Evolutionary conservation across 2,888 invertebrate species (phyloP).

Genomic region (Koerneria pararmatus): DNA sequence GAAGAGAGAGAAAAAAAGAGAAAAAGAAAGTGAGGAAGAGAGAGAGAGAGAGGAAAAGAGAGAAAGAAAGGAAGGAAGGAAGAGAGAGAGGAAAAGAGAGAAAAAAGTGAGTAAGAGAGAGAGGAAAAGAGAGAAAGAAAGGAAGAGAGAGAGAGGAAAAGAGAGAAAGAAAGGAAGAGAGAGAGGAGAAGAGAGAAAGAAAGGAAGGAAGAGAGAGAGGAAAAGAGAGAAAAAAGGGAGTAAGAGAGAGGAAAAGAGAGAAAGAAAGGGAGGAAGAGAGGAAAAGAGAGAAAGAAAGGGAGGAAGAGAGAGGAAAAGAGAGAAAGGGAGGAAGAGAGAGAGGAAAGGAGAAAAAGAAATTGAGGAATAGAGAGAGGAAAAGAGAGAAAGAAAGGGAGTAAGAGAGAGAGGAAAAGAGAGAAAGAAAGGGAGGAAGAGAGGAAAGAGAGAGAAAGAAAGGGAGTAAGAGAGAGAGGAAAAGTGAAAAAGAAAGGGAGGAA

Average conservation of each 20-base stretch:
- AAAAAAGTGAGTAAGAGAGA: background rate
- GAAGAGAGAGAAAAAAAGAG: too few relatives aligned
- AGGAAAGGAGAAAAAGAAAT: background rate
- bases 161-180: background rate
- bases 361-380: background rate
- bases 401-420: background rate
- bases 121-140: background rate
- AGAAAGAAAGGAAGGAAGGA: too few relatives aligned
- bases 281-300: constrained; percentile 4
- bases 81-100: background rate
- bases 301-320: constrained; percentile 8
- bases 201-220: background rate
- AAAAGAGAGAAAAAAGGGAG: background rate
- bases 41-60: too few relatives aligned
- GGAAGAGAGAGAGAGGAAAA: too few relatives aligned
- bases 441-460: background rate
- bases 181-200: background rate
- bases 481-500: background rate
- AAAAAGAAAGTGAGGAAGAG: too few relatives aligned
- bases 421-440: background rate
- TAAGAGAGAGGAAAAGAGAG: background rate
- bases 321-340: background rate
- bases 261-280: background rate
- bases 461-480: too few relatives aligned
- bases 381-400: background rate